Conservation (phyloP, 1,140 invertebrate genomes). For the Procambarus virginalis region DNA sequence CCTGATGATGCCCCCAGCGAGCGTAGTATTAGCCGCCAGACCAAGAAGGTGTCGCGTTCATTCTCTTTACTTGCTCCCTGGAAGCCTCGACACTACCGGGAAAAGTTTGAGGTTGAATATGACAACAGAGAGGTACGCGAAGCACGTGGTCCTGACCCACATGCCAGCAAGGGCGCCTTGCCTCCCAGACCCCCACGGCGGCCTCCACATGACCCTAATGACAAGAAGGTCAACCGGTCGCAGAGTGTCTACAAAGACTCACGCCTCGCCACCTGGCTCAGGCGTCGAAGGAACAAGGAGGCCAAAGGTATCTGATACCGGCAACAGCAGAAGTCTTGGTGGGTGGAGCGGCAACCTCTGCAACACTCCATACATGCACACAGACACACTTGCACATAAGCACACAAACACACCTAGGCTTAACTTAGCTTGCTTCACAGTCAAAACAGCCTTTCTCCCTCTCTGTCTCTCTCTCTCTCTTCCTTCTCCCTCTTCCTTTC, state of each 20-base stretch:
- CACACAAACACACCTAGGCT: background rate
- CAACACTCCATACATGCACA: background rate
- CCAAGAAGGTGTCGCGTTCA: conserved; percentile 80
- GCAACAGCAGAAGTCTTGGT: background rate
- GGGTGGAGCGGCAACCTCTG: too few species aligned
- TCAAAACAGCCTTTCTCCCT: background rate
- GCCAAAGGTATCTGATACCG: conserved; percentile 65
- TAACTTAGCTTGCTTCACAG: background rate
- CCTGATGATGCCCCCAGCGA: conserved; percentile 77
- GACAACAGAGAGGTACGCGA: conserved; percentile 64
- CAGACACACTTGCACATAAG: background rate
- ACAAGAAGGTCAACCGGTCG: conserved; percentile 71
- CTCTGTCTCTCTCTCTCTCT: background rate
- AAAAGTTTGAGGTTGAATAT: conserved; percentile 70
- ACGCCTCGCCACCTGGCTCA: conserved; percentile 72
- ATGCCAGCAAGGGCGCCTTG: conserved; percentile 20
- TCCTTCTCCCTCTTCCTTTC: too few species aligned
- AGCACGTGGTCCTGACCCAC: conserved; percentile 24
- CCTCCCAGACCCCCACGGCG: conserved; percentile 58
- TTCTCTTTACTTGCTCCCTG: conserved; percentile 89
- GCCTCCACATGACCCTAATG: conserved; percentile 10
- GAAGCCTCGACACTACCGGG: conserved; percentile 78
- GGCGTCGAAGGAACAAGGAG: conserved; percentile 70
- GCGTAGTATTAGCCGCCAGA: conserved; percentile 47
- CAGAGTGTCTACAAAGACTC: conserved; percentile 73